Percentiles rank a stretch among this genome's conserved stretches.
phyloP scores from a whole-genome alignment of 2,113 vertebrate genomes.

The crab-eating macaque (Macaca fascicularis) region DNA sequence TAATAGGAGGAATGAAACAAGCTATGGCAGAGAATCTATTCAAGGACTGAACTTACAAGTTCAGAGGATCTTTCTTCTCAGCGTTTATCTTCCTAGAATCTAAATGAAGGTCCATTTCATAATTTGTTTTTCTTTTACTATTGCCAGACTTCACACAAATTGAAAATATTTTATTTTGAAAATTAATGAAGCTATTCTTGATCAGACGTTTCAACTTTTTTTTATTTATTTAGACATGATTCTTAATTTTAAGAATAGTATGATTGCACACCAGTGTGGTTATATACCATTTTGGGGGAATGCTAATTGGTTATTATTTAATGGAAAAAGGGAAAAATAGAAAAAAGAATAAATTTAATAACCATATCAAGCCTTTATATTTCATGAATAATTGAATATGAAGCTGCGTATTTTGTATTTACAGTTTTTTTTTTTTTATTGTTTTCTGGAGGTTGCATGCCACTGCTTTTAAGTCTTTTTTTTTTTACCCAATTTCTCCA shows the following conservation, averaged over 20 bases:
- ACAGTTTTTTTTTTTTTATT: not conserved
- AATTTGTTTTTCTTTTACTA: not conserved
- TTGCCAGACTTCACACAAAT: not conserved
- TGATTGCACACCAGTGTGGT: not conserved
- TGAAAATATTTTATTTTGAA: not conserved
- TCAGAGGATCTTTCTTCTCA: not conserved
- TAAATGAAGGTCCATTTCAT: not conserved
- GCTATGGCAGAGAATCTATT: not conserved
- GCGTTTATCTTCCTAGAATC: not conserved
- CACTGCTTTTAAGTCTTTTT: not conserved
- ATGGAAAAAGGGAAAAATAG: not conserved
- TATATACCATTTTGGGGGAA: not conserved
- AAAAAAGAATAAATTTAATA: not conserved
- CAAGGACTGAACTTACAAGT: not conserved
- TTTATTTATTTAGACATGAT: not conserved
- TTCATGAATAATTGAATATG: not conserved
- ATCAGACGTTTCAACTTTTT: not conserved
- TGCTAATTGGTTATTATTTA: not conserved
- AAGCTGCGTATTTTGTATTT: not conserved
- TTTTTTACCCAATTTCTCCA: not conserved
- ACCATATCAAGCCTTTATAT: not conserved
- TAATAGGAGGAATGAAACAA: not conserved
- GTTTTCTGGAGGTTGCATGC: not conserved
- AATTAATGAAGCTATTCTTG: not conserved
- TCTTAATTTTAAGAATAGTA: not conserved